phyloP scores from a whole-genome alignment of 2,888 invertebrate species.

The Brenthis hecate region DNA sequence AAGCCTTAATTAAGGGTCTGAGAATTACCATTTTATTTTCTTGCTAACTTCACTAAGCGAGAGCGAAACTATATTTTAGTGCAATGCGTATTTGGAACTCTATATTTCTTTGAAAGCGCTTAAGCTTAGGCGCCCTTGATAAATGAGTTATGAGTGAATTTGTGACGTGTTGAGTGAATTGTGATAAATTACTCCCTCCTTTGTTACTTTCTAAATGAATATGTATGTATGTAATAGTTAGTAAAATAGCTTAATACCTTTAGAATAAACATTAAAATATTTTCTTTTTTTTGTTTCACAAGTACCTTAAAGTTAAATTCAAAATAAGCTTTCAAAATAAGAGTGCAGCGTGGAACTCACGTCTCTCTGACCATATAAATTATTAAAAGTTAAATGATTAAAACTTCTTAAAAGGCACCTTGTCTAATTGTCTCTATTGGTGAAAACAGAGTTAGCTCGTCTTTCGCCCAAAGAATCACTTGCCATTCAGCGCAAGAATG shows the following conservation, averaged over 20 bases:
- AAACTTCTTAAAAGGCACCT: no score
- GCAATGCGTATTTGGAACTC: background rate
- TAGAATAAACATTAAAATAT: background rate
- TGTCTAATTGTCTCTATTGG: no score
- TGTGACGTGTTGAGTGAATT: slow-evolving; percentile 18
- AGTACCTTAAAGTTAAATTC: no score
- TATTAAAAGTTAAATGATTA: no score
- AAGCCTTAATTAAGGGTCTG: no score
- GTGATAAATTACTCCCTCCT: slow-evolving; percentile 14
- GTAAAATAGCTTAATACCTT: background rate
- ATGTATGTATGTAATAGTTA: background rate
- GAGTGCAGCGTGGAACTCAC: no score
- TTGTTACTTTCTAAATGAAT: background rate
- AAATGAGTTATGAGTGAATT: slow-evolving; percentile 12
- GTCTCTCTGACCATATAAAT: no score
- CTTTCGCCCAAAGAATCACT: no score
- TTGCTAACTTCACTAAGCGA: background rate
- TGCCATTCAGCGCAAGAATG: no score
- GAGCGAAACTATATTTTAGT: background rate
- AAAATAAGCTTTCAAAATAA: no score
- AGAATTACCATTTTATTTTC: background rate
- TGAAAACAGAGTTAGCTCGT: no score
- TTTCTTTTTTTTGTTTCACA: no score
- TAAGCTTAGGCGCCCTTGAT: slow-evolving; percentile 11
- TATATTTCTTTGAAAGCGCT: slow-evolving; percentile 4